Base-by-base conservation (phyloP, 1,140 invertebrate genomes). In the Eupristina koningsbergeri region DNA sequence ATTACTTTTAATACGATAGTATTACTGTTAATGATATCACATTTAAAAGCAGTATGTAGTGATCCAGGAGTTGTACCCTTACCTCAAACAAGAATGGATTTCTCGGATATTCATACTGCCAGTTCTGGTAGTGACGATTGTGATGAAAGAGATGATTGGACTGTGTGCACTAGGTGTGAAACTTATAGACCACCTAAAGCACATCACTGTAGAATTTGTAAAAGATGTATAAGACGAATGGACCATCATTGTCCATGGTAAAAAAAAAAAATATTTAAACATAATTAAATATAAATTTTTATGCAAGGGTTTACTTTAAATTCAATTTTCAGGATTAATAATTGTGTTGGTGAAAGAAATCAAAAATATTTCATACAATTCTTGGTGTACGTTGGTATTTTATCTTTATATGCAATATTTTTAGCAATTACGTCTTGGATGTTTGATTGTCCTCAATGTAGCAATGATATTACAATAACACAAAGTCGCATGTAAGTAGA, bases 361-460 rank as follows among this genome's bases (percentile, higher is more conserved):
- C 97, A 98, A 93, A 98, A 98, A 90, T 98, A 96, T 93, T 98
- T 98, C 90, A 95, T 98, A 86, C 97, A 98, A 90, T 98, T 98
- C 93, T 93, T 98, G 75, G 94, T 98, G n/a, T 96, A 95, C 89
- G 95, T 96, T 80, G 95, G 94, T 86, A 89, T 94, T 34, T 90
- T 96, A 69, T 94, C 94, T 22, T 85, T 94, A 0, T 97, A 97
- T 91, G 95, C 96, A 29, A 94, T 96, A 47, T 92, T 91, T 31
- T 92, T 97, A 87, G 95, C 97, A 67, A 93, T 96, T 36, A 92
- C 94, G 76, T 96, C 96, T 6, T 97, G 96, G 96, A 88, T 96
- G 8, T 93, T 93, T 50, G 96, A 96, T 53, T 97, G 96, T 90
- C 93, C 93, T 34, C 93, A 94, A 45, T 96, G 95, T 89, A 94